Evolutionary conservation across 2,888 invertebrate species (phyloP), one percentile per base, ranked within the genome.

Genomic region (Germaria angustata): DNA sequence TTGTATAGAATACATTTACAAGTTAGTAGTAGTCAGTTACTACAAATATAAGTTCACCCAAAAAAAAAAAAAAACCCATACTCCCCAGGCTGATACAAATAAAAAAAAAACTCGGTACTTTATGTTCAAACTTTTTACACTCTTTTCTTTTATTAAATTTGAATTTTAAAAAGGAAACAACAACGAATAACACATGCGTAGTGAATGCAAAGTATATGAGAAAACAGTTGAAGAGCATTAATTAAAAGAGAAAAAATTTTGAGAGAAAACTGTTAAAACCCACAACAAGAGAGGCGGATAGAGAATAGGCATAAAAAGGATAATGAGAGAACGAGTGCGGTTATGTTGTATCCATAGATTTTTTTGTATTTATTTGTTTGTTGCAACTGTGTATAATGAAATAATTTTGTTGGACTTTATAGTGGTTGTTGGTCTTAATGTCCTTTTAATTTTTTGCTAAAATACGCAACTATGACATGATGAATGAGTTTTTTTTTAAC

Each of bases 401-500:
- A 73, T 66, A 24, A 44, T 59, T 80, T 59, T 20, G 36, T 72
- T 66, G 41, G 13, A 49, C 24, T 69, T 61, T 46, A 59, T 61
- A 53, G 69, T 59, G 49, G 39, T 46, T 36, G 55, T 49, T 61
- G 73, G 22, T 39, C 49, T 51, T 15, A n/a, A n/a, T 28, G 28
- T 28, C 6, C 11, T 39, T 49, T 34, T 44, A 20, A 11, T 5
- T n/a, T 28, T 9, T 11, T 55, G 1, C 22, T 32, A 63, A 57
- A 11, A 46, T 57, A 66, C 57, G 66, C 76, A 32, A 73, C 73
- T 61, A 28, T 6, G 39, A 6, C 9, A 57, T 79, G 69, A 79
- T 82, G 82, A 82, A 82, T 82, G 82, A 82, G 69, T 75, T 79
- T 66, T 68, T 39, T 39, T 39, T 28, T 28, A 65, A 61, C 59